Evolutionary conservation across 1,140 invertebrate genomes (phyloP).

Genomic region (Aplysia californica): DNA sequence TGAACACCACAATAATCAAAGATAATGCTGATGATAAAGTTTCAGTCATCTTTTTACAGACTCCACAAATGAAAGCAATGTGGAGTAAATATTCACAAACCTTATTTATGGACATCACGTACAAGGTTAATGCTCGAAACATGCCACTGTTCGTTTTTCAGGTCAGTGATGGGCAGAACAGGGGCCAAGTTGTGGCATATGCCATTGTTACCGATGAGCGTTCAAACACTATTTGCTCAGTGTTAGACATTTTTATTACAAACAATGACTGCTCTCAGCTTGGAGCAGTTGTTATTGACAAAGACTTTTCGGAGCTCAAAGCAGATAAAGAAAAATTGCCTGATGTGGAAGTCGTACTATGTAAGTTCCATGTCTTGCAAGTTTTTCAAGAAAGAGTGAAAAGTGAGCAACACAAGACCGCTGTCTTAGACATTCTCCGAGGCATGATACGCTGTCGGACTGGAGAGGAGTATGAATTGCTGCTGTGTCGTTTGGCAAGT

Average conservation of each 20-base stretch:
- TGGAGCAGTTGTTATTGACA: background rate
- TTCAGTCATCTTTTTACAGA: background rate
- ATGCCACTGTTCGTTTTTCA: background rate
- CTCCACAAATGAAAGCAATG: background rate
- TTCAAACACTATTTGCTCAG: background rate
- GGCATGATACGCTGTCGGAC: background rate
- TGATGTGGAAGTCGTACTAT: background rate
- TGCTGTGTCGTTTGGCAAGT: background rate
- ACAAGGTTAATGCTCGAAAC: background rate
- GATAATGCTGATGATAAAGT: background rate
- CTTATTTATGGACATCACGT: background rate
- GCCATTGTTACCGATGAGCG: background rate
- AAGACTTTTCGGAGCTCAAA: background rate
- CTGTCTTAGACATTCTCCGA: background rate
- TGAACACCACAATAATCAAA: background rate
- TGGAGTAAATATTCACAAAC: background rate
- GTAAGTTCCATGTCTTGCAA: background rate
- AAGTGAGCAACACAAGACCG: background rate
- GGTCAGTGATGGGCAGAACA: background rate
- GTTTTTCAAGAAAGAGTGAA: background rate
- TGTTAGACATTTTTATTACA: background rate
- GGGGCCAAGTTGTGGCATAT: background rate
- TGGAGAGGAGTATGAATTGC: background rate
- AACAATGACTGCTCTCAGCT: background rate
- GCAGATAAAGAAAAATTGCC: background rate